Conservation (phyloP, 2,113 vertebrate genomes). For the Enhydra lutris region DNA sequence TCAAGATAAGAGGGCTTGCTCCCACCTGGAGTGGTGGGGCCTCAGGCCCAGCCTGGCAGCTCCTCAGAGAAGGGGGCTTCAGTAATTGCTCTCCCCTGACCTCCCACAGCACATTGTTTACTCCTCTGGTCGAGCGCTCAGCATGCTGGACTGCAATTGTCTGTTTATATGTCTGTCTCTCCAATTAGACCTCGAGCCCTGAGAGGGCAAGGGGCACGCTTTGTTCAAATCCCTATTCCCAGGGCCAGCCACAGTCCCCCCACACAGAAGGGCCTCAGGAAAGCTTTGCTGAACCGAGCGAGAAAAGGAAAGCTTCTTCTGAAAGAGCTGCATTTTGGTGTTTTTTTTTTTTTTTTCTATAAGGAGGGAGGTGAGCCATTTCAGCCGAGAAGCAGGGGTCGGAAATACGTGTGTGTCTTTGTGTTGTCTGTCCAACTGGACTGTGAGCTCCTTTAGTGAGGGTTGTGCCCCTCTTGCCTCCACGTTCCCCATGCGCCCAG, state of each 20-base stretch:
- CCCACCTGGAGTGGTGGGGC: not conserved
- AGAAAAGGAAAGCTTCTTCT: not conserved
- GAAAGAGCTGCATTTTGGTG: not conserved
- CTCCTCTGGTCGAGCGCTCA: not conserved
- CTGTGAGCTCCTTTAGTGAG: not conserved
- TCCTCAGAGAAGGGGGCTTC: not conserved
- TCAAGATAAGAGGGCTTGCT: not conserved
- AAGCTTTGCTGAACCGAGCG: not conserved
- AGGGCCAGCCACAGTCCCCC: not conserved
- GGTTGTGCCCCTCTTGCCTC: not conserved
- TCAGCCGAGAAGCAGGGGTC: not conserved
- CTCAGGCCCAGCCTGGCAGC: not conserved
- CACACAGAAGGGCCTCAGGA: slow-evolving; percentile 1
- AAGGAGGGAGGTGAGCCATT: not conserved
- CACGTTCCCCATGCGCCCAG: not conserved
- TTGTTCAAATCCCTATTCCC: slow-evolving; percentile 44
- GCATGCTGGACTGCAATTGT: slow-evolving; percentile 16
- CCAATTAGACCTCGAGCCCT: slow-evolving; percentile 50
- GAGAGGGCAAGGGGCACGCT: slow-evolving; percentile 31
- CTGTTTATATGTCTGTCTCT: slow-evolving; percentile 66
- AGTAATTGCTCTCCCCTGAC: slow-evolving; percentile 39
- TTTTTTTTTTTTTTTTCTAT: not conserved
- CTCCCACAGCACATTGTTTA: slow-evolving; percentile 46
- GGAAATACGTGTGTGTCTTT: not conserved
- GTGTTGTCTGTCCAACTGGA: not conserved